Conservation (phyloP, 2,797 vertebrate species). For the Etheostoma nigrum region DNA sequence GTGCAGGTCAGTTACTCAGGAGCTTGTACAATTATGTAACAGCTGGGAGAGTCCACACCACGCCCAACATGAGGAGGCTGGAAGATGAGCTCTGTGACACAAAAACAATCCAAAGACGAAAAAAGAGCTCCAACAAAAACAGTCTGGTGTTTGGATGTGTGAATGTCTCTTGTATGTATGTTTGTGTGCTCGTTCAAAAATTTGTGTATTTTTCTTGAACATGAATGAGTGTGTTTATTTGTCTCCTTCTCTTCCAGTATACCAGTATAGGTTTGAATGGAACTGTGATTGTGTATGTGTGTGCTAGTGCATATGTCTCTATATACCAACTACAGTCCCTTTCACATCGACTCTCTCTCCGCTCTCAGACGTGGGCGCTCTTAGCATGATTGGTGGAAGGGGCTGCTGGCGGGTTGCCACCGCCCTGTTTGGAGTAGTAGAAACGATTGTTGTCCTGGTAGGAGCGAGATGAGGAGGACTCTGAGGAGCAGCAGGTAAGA, state of each 20-base stretch:
- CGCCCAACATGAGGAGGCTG: slow-evolving; percentile 50
- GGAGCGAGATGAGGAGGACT: slow-evolving; percentile 84
- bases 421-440: slow-evolving; percentile 92
- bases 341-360: neutral
- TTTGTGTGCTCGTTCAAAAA: slow-evolving; percentile 18
- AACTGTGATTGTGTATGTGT: slow-evolving; percentile 14
- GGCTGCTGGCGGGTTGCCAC: slow-evolving; percentile 75
- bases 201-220: slow-evolving; percentile 17
- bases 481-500: slow-evolving; percentile 90
- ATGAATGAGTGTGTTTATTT: slow-evolving; percentile 13
- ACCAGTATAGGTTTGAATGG: slow-evolving; percentile 8
- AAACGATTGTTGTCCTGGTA: slow-evolving; percentile 93
- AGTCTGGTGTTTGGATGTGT: slow-evolving; percentile 43
- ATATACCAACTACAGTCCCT: slow-evolving; percentile 49
- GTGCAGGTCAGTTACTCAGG: slow-evolving; percentile 7
- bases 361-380: slow-evolving; percentile 94
- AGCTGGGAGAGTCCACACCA: slow-evolving; percentile 46
- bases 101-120: slow-evolving; percentile 52
- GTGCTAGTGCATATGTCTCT: slow-evolving; percentile 41
- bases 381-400: slow-evolving; percentile 91
- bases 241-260: slow-evolving; percentile 13
- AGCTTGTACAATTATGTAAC: slow-evolving; percentile 45
- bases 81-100: slow-evolving; percentile 41
- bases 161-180: slow-evolving; percentile 28
- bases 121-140: slow-evolving; percentile 40